Evolutionary conservation across 1,140 invertebrate species (phyloP).

Genomic region (Lordiphosa mommai): DNA sequence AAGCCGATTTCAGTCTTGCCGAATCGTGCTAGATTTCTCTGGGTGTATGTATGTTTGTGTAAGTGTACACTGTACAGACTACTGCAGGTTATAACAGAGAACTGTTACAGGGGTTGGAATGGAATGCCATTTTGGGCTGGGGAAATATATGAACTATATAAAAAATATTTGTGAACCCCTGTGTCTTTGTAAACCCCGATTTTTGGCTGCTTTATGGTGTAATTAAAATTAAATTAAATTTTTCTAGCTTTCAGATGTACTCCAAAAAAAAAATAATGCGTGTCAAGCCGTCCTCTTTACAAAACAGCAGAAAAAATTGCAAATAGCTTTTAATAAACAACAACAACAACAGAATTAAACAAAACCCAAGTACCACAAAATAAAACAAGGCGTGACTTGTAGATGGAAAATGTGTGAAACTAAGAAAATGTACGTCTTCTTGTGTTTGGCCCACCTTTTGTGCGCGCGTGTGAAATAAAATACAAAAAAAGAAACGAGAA

Average conservation of each 20-base stretch:
- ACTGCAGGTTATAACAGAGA: too few species aligned
- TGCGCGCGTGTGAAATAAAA: constrained; percentile 64
- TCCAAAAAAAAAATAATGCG: constrained; percentile 41
- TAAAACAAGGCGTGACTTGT: constrained; percentile 34
- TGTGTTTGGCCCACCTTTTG: constrained; percentile 56
- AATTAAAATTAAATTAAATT: neutral
- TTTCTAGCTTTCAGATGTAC: constrained; percentile 48
- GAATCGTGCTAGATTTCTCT: too few species aligned
- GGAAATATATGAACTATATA: too few species aligned
- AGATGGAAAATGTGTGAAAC: constrained; percentile 39
- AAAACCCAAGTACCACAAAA: constrained; percentile 37
- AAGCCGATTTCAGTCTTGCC: too few species aligned
- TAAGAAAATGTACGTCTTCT: constrained; percentile 32
- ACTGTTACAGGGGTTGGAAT: too few species aligned
- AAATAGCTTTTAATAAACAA: constrained; percentile 7
- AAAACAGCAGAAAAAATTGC: constrained; percentile 18
- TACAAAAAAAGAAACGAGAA: constrained; percentile 16
- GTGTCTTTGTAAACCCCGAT: too few species aligned
- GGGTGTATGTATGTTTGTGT: too few species aligned
- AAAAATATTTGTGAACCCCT: too few species aligned
- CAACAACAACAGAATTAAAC: constrained; percentile 15
- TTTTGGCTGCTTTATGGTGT: neutral
- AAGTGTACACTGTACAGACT: too few species aligned
- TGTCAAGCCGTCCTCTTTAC: constrained; percentile 76
- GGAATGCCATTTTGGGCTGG: too few species aligned